phyloP scores from a whole-genome alignment of 1,140 invertebrate species.

The Thaumatotibia leucotreta region DNA sequence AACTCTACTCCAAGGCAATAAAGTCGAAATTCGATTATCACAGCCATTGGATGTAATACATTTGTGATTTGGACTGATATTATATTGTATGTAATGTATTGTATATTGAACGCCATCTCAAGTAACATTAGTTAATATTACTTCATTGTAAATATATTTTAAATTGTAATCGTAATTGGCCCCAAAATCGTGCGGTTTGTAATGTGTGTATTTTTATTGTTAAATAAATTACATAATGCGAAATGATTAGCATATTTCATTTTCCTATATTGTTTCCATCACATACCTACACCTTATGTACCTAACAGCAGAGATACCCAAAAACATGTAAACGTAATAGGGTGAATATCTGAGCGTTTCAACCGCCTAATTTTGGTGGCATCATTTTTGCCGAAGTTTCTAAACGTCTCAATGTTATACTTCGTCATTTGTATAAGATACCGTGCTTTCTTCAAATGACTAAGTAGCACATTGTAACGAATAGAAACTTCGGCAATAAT shows the following conservation, averaged over 20 bases:
- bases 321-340: no score
- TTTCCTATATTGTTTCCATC: background rate
- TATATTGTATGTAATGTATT: conserved; percentile 27
- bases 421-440: no score
- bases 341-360: no score
- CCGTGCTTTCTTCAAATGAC: no score
- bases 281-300: no score
- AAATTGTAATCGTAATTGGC: conserved; percentile 20
- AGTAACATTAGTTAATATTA: conserved; percentile 23
- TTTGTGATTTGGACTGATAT: conserved; percentile 46
- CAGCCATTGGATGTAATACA: conserved; percentile 13
- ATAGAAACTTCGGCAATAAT: no score
- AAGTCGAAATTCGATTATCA: background rate
- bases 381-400: no score
- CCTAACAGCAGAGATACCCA: no score
- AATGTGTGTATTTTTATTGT: conserved; percentile 37
- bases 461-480: no score
- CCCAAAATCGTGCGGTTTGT: conserved; percentile 26
- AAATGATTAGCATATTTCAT: conserved; percentile 16
- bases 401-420: no score
- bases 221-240: conserved; percentile 29
- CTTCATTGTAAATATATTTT: conserved; percentile 35
- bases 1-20: conserved; percentile 1
- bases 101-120: conserved; percentile 37
- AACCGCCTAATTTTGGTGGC: no score